phyloP scores from a whole-genome alignment of 2,113 vertebrate genomes.

The Lynx canadensis region DNA sequence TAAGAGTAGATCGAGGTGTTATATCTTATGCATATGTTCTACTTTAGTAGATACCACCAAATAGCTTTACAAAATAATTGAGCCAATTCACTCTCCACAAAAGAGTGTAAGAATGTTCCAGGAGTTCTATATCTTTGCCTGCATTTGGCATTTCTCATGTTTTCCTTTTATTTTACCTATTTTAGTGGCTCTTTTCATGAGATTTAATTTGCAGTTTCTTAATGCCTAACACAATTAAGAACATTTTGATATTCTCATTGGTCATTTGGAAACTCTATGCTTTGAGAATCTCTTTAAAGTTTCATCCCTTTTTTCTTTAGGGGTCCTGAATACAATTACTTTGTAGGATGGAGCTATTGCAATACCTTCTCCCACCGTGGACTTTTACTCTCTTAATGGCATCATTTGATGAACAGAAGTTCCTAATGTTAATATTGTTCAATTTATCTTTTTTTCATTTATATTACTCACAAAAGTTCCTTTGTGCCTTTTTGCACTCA shows the following conservation, averaged over 20 bases:
- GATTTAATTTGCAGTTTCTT: not conserved
- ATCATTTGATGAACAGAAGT: not conserved
- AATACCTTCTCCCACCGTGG: not conserved
- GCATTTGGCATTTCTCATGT: not conserved
- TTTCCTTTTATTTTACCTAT: not conserved
- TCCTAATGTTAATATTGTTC: not conserved
- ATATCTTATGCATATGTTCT: not conserved
- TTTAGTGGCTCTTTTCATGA: not conserved
- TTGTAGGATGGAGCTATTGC: not conserved
- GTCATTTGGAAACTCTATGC: not conserved
- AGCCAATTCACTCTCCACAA: not conserved
- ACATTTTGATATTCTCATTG: not conserved
- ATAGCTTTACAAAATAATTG: not conserved
- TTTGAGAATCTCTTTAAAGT: not conserved
- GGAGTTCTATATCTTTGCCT: not conserved
- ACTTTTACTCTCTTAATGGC: not conserved
- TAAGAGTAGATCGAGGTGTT: not conserved
- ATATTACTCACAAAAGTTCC: not conserved
- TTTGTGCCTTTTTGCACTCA: not conserved
- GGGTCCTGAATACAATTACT: not conserved
- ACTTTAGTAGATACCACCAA: not conserved
- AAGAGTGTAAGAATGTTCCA: not conserved
- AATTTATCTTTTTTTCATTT: not conserved
- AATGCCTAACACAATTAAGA: not conserved
- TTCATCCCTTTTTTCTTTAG: not conserved